Conservation (phyloP, 1,140 invertebrate genomes). For the Ephestia elutella region DNA sequence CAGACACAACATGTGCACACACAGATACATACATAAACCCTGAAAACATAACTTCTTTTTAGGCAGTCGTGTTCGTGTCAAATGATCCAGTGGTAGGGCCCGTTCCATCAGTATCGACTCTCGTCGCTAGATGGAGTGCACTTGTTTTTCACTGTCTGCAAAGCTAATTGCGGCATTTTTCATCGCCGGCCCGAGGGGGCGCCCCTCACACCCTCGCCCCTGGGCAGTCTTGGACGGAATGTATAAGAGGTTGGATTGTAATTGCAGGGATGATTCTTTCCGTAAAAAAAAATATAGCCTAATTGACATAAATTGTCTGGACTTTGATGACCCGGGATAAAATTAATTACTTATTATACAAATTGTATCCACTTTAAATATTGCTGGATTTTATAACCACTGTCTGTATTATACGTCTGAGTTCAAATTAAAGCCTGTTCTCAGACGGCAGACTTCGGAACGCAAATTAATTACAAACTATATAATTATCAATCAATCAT, state of each 20-base stretch:
- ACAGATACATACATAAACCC: no score
- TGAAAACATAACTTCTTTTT: no score
- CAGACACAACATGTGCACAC: no score
- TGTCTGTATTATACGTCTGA: no score
- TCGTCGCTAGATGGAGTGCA: constrained; percentile 50
- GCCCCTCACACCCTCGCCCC: constrained; percentile 25
- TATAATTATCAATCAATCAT: not conserved
- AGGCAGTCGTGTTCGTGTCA: no score
- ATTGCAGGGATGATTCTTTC: not conserved
- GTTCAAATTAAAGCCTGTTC: not conserved
- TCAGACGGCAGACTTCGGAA: not conserved
- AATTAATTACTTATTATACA: no score
- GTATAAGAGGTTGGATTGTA: not conserved
- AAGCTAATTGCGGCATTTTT: constrained; percentile 66
- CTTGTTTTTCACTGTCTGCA: constrained; percentile 69
- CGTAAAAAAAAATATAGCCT: no score
- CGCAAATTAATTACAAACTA: constrained; percentile 1
- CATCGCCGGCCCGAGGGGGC: constrained; percentile 44
- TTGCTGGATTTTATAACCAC: no score
- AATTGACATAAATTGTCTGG: no score
- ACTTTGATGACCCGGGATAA: no score
- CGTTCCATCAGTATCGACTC: constrained; percentile 16
- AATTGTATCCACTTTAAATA: no score
- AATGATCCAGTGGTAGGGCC: constrained; percentile 8
- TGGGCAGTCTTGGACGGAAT: constrained; percentile 23